Conservation (phyloP, 2,888 invertebrate species). For the Drosophila prostipennis region DNA sequence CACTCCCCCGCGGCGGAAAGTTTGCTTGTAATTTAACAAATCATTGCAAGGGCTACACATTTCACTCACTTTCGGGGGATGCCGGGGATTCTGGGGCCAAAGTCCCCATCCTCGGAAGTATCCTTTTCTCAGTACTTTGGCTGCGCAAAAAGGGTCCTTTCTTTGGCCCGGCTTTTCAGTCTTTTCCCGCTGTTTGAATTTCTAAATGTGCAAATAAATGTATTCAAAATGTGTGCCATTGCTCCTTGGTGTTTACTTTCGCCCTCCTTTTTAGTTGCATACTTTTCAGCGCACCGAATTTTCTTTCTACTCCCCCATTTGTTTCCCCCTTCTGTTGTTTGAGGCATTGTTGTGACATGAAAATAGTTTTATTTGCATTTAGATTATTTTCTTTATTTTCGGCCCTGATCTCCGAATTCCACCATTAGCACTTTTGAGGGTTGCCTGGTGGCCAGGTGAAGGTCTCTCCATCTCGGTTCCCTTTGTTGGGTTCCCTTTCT, state of each 20-base stretch:
- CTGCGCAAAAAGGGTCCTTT: slow-evolving; percentile 38
- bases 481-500: not conserved
- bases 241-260: slow-evolving; percentile 30
- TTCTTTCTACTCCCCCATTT: slow-evolving; percentile 11
- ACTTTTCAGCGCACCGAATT: slow-evolving; percentile 29
- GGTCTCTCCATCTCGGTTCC: not conserved
- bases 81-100: slow-evolving; percentile 14
- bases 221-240: slow-evolving; percentile 45
- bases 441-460: slow-evolving; percentile 32
- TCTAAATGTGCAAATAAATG: slow-evolving; percentile 62
- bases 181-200: slow-evolving; percentile 54
- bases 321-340: slow-evolving; percentile 31
- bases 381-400: slow-evolving; percentile 56
- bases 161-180: slow-evolving; percentile 25
- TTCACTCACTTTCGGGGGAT: slow-evolving; percentile 47
- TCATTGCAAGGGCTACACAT: slow-evolving; percentile 58
- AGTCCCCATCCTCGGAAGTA: slow-evolving; percentile 30
- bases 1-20: slow-evolving; percentile 49
- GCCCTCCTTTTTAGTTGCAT: slow-evolving; percentile 27
- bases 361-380: slow-evolving; percentile 68
- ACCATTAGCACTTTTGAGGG: slow-evolving; percentile 22
- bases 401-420: slow-evolving; percentile 32
- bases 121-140: slow-evolving; percentile 27
- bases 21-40: slow-evolving; percentile 69
- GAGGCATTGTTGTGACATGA: slow-evolving; percentile 46